Base-by-base conservation (phyloP, 1,140 invertebrate genomes). In the Drosophila parvula region DNA sequence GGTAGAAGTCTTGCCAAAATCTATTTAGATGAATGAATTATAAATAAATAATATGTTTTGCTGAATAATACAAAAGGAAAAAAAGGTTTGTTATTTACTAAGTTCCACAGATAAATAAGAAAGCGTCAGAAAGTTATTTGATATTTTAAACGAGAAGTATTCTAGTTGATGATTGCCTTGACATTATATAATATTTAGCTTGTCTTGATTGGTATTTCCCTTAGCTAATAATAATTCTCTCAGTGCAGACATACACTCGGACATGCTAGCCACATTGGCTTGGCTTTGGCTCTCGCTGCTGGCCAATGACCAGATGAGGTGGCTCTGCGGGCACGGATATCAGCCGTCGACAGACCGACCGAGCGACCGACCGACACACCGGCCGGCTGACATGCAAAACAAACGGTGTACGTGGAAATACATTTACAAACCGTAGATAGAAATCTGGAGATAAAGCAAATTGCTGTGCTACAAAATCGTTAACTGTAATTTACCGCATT, bases 391-490 rank as follows among this genome's bases (percentile, higher is more conserved):
- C 84, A 83, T 83, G 83, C 84, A 89, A 88, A 88, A 89, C 84
- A 83, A 88, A 89, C 84, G 77, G 69, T 47, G 63, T 82, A 88
- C 80, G 84, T 82, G 68, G 76, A 79, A 79, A 78, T 79, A 74
- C 84, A 88, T 88, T 88, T 88, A 78, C 85, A 88, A 89, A 78
- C 84, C 77, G 77, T 64, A 81, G 84, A 89, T 89, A 90, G 74
- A 84, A 78, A 90, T 89, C 85, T 90, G 55, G 34, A 81, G 84
- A 89, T 89, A 89, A 89, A 62, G 85, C 78, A 89, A 89, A 89
- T 89, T 89, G 84, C 84, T 84, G 80, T 81, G 84, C 85, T 89
- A 89, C 85, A 89, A 89, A 89, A 89, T 89, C 80, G 84, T 89
- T 89, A 89, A 84, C 80, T 84, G 84, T 89, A 89, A 89, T 89